Conservation (phyloP, 2,888 invertebrate genomes). For the Amblyteles armatorius region DNA sequence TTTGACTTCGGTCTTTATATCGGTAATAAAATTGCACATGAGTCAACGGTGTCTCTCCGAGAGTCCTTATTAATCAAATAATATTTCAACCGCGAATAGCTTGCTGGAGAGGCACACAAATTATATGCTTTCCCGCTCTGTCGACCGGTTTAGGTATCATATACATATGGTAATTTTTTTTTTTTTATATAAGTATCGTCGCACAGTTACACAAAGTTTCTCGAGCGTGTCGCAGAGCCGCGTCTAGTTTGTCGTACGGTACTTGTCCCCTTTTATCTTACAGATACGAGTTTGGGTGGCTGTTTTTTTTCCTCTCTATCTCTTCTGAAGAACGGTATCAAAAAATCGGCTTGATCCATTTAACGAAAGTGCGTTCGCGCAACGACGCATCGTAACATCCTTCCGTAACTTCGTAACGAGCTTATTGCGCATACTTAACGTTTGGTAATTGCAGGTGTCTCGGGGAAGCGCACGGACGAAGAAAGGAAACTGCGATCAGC, state of each 20-base stretch:
- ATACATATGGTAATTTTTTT: neutral
- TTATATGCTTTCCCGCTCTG: conserved; percentile 7
- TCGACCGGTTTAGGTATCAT: conserved; percentile 21
- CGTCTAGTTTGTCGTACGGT: conserved; percentile 37
- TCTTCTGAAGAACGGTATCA: neutral
- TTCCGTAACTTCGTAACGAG: conserved; percentile 19
- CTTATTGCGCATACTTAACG: conserved; percentile 30
- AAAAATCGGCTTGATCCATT: conserved; percentile 11
- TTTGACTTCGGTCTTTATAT: neutral
- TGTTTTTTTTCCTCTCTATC: neutral
- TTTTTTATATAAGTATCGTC: conserved; percentile 2
- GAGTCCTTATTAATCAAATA: neutral
- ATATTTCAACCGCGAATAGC: neutral
- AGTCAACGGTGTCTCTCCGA: neutral
- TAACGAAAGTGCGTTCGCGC: conserved; percentile 25
- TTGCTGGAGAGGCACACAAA: neutral
- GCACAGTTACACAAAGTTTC: conserved; percentile 2
- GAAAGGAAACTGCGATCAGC: conserved; percentile 18
- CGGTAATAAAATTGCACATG: neutral
- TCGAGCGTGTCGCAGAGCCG: conserved; percentile 25
- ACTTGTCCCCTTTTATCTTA: conserved; percentile 15
- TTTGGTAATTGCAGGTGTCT: conserved; percentile 40
- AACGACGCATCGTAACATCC: conserved; percentile 29
- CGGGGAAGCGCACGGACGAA: conserved; percentile 1
- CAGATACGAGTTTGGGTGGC: neutral